Percentiles rank a stretch among this genome's conserved stretches.
phyloP scores from a whole-genome alignment of 2,113 vertebrate species.

The Phainopepla nitens region DNA sequence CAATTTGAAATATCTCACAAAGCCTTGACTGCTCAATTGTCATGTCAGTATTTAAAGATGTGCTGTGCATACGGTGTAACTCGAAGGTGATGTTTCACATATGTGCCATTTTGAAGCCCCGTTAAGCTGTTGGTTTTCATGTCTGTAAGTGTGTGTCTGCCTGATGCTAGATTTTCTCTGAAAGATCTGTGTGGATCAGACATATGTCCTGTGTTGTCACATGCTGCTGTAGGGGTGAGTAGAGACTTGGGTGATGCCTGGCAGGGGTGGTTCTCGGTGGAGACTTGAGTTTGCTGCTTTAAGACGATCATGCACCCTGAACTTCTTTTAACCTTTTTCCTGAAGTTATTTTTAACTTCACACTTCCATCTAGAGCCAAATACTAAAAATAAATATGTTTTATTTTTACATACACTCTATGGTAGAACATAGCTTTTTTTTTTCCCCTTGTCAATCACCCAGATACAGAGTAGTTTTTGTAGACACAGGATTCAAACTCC shows the following conservation, averaged over 20 bases:
- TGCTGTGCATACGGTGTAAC: background rate
- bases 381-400: conserved; percentile 30
- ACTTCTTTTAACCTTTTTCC: background rate
- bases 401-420: background rate
- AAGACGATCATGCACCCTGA: background rate
- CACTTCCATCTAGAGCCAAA: conserved; percentile 6
- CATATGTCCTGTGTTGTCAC: background rate
- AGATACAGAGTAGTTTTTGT: background rate
- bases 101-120: background rate
- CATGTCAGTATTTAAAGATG: background rate
- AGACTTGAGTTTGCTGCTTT: background rate
- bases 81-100: conserved; percentile 30
- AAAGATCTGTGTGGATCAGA: background rate
- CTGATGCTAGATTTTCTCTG: conserved; percentile 22
- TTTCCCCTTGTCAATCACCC: background rate
- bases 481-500: background rate
- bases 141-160: background rate
- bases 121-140: conserved; percentile 32
- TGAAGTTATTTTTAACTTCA: conserved; percentile 33
- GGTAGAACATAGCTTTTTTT: background rate
- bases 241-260: background rate
- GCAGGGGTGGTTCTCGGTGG: background rate
- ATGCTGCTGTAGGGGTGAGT: background rate
- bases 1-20: background rate
- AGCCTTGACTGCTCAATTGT: background rate